phyloP scores from a whole-genome alignment of 2,888 invertebrate genomes.

The Apamea crenata region DNA sequence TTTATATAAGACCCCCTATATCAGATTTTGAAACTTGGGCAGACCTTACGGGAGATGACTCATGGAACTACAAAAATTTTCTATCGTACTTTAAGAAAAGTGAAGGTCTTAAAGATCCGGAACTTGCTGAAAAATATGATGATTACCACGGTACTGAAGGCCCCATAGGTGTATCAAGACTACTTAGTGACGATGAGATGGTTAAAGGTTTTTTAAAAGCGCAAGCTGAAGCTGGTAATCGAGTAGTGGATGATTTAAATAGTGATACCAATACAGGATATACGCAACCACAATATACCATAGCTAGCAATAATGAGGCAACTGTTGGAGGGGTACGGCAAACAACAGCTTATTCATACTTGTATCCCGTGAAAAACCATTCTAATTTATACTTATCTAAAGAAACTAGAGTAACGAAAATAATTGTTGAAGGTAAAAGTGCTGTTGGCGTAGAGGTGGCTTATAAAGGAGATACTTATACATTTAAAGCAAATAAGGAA shows the following conservation, averaged over 20 bases:
- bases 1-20: conserved; percentile 4
- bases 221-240: conserved; percentile 54
- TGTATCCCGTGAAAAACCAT: conserved; percentile 34
- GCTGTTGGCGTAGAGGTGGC: conserved; percentile 50
- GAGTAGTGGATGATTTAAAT: conserved; percentile 50
- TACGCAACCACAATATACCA: conserved; percentile 38
- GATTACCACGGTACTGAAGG: conserved; percentile 53
- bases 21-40: conserved; percentile 42
- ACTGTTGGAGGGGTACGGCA: conserved; percentile 45
- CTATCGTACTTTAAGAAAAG: conserved; percentile 48
- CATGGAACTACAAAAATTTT: conserved; percentile 38
- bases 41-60: conserved; percentile 10
- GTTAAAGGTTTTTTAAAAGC: conserved; percentile 47
- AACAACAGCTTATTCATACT: conserved; percentile 47
- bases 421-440: conserved; percentile 42
- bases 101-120: conserved; percentile 33
- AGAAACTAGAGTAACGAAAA: conserved; percentile 49
- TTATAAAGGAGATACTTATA: conserved; percentile 34
- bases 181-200: conserved; percentile 1
- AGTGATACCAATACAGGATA: conserved; percentile 46
- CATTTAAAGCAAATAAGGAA: conserved; percentile 53
- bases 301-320: conserved; percentile 18
- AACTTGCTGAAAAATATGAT: conserved; percentile 19
- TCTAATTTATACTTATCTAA: conserved; percentile 53
- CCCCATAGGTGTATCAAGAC: conserved; percentile 46